Base-by-base conservation (phyloP, 2,797 vertebrate species). In the Amniataba percoides region DNA sequence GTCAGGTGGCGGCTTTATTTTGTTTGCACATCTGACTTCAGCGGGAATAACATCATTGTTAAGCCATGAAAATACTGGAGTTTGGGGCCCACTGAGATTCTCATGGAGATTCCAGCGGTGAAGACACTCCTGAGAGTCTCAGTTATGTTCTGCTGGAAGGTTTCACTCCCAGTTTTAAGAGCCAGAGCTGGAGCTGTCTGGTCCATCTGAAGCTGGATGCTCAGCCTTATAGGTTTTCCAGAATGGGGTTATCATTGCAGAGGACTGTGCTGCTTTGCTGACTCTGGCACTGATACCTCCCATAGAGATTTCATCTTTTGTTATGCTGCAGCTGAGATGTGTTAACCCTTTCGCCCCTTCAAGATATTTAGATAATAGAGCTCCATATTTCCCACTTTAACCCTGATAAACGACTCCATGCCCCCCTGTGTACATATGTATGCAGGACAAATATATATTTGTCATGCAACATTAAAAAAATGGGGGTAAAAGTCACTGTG, bases 211-310 rank as follows among this genome's bases (percentile, higher is more conserved):
- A 67, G 83, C 74, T 90, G 80, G 85, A 91, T 70, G 73, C 83
- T 84, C 74, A 51, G 74, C 78, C 77, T 94, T 90, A 90, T 92
- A 89, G 91, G 87, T 92, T 93, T 92, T 93, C 88, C 92, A 93
- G 87, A 94, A 82, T 74, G 70, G 84, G 88, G 89, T 93, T 91
- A 88, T 91, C 90, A 74, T 91, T 89, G 86, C 90, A 78, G 85
- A 87, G 83, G 75, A 80, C 88, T 90, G 81, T 72, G 83, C 88
- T 84, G 84, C 88, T 89, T 78, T 92, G 89, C 90, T 93, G 90
- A 92, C 89, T 93, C 90, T 91, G 92, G 92, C 89, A 90, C 84
- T 82, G 88, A 92, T 92, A 90, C 87, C 93, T 92, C 90, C 91
- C 92, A 84, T 88, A 84, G 93, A 91, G 91, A 92, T 87, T 92